Evolutionary conservation across 2,797 vertebrate genomes (phyloP), one percentile per base, ranked within the genome.

Genomic region (Microcaecilia unicolor): DNA sequence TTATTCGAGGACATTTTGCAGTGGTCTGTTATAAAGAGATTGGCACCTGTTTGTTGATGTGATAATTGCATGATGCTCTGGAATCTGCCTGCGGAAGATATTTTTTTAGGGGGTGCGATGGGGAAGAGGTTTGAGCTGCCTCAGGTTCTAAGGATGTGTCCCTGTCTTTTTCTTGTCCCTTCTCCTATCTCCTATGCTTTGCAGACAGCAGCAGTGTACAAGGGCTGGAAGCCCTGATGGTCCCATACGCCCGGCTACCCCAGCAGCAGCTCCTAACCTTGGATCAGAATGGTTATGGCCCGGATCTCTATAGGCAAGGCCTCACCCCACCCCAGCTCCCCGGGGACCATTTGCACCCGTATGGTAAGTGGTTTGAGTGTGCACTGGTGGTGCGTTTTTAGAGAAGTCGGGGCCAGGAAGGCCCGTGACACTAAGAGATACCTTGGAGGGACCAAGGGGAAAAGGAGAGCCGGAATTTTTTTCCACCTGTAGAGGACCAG

Each of bases 261-360:
- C 85, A 83, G 25, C 86, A 91, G 64, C 85, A 90, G 60, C 77
- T 91, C 13, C 70, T 90, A 35, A 70, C 88, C 37, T 64, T 92
- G 55, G 88, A 93, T 27, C 89, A 87, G 12, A 89, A 86, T 42
- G 70, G 85, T 53, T 93, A 89, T 2, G 81, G 74, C 11, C 72
- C 83, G 3, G 91, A 93, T 33, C 64, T 87, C 7, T 92, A 90
- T 62, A 58, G 90, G 48, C 91, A 91, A 8, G 88, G 90, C 4
- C 84, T 93, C 11, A 93, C 89, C 3, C 89, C 91, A 0, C 88
- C 91, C 10, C 88, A 92, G 72, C 68, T 93, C 41, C 85, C 62
- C 3, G 84, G 63, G 3, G 91, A 92, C 32, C 83, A 84, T 30
- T 78, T 92, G 50, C 90, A 93, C 48, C 73, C 90, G 24, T 92